Evolutionary conservation across 1,140 invertebrate genomes (phyloP), one percentile per base, ranked within the genome.

Genomic region (Leptoteleia sp.): DNA sequence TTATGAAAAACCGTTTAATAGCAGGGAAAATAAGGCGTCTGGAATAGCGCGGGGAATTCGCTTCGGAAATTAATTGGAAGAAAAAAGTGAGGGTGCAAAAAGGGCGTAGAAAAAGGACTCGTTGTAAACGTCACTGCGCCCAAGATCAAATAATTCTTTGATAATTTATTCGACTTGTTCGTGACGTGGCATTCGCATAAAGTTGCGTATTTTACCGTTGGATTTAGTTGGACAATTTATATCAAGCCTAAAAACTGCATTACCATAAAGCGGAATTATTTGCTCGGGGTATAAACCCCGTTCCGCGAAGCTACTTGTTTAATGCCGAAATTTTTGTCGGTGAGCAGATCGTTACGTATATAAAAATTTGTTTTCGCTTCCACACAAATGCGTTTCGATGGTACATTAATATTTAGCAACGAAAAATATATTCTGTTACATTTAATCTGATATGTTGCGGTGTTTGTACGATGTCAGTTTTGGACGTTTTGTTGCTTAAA

Each of bases 1-100:
- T 59, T 59, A 59, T 59, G 33, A 62, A 50, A 71, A 57, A 61
- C 25, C 50, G 8, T 71, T 61, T 61, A 55, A 67, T 55, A 35
- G 25, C 17, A 19, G 9, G 6, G 12, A 47, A 54, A 67, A 67
- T 52, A 47, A 43, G 29, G 35, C 13, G 33, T 52, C 11, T 1
- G 4, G 0, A 45, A 11, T 45, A 67, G 35, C 12, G 13, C 13
- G 11, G 17, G 6, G 15, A n/a, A 55, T 55, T 45, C 16, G 40
- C 29, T 45, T 54, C 29, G 40, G 62, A 55, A 40, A 64, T 50
- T 64, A 52, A 64, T 64, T 52, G 35, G 16, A 54, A 35, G 37
- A 43, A 54, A 45, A 25, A 43, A 47, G 25, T n/a, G 31, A 27
- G 0, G 35, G 3, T 29, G 25, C 38, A 19, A 29, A 45, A 35